A percentile compares a stretch with the other conserved stretches of the same genome.
Evolutionary conservation across 2,888 invertebrate genomes (phyloP).

Genomic region (Pristionchus entomophagus): DNA sequence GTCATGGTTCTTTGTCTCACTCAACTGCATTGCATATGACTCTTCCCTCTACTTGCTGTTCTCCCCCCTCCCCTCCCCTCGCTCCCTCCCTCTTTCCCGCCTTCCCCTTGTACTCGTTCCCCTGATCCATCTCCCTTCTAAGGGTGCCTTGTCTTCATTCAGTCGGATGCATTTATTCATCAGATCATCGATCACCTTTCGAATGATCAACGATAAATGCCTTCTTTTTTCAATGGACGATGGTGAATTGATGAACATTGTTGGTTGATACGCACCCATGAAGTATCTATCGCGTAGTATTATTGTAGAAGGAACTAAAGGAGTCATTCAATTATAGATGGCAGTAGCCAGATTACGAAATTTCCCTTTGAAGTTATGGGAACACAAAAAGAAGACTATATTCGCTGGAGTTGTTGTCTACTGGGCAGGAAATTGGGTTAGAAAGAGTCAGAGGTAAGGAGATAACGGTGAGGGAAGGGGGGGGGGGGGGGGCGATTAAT

Average conservation of each 20-base stretch:
- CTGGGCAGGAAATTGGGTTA: conserved; percentile 57
- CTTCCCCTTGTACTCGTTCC: not conserved
- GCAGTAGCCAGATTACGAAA: conserved; percentile 53
- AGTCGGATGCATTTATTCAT: not conserved
- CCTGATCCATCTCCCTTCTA: not conserved
- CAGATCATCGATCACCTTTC: conserved; percentile 19
- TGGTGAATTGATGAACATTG: not conserved
- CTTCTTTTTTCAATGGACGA: not conserved
- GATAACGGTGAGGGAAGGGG: not conserved
- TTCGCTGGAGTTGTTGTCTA: conserved; percentile 61
- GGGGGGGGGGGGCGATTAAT: too few species aligned
- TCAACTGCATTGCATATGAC: conserved; percentile 42
- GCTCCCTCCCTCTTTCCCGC: not conserved
- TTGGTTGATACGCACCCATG: conserved; percentile 7
- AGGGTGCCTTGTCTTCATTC: not conserved
- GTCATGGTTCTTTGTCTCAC: conserved; percentile 26
- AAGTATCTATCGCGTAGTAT: not conserved
- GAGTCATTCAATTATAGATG: conserved; percentile 14
- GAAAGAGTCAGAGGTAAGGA: conserved; percentile 38
- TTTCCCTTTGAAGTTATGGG: conserved; percentile 58
- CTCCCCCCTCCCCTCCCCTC: not conserved
- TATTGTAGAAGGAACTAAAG: not conserved
- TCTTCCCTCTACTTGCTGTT: not conserved
- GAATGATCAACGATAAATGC: conserved; percentile 31
- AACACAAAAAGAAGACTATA: conserved; percentile 68